A percentile compares a stretch with the other conserved stretches of the same genome.
phyloP scores from a whole-genome alignment of 2,888 invertebrate genomes.

The Pharmacophagus antenor region DNA sequence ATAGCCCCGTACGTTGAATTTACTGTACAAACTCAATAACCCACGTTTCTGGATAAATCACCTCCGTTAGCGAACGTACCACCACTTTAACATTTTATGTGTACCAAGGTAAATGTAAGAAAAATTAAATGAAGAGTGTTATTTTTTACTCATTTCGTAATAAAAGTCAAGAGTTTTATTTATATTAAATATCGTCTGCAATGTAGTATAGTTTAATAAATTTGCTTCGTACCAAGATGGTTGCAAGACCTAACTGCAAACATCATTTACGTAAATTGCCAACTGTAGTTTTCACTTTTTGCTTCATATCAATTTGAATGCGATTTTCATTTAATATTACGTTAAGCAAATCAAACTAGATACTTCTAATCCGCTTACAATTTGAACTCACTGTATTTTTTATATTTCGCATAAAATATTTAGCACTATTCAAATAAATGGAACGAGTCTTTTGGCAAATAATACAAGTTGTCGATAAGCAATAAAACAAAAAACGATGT shows the following conservation, averaged over 20 bases:
- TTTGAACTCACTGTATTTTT: not conserved
- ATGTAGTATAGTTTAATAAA: not conserved
- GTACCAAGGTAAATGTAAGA: not conserved
- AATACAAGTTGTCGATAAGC: too few relatives aligned
- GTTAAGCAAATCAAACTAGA: not conserved
- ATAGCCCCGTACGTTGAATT: slow-evolving; percentile 34
- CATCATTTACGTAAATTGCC: slow-evolving; percentile 26
- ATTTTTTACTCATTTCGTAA: too few relatives aligned
- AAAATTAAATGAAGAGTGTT: too few relatives aligned
- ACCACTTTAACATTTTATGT: not conserved
- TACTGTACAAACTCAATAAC: not conserved
- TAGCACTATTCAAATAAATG: not conserved
- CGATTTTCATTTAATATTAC: slow-evolving; percentile 9
- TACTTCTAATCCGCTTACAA: not conserved
- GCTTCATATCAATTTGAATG: slow-evolving; percentile 6
- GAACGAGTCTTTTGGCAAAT: too few relatives aligned
- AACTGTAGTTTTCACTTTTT: slow-evolving; percentile 23
- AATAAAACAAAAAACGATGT: not conserved
- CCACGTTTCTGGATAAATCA: not conserved
- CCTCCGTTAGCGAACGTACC: not conserved
- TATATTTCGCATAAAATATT: not conserved
- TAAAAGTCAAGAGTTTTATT: not conserved
- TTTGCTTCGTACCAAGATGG: slow-evolving; percentile 15
- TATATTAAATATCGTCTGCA: not conserved
- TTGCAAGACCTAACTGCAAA: slow-evolving; percentile 23